phyloP scores from a whole-genome alignment of 2,797 vertebrate species.

The Sciurus carolinensis region DNA sequence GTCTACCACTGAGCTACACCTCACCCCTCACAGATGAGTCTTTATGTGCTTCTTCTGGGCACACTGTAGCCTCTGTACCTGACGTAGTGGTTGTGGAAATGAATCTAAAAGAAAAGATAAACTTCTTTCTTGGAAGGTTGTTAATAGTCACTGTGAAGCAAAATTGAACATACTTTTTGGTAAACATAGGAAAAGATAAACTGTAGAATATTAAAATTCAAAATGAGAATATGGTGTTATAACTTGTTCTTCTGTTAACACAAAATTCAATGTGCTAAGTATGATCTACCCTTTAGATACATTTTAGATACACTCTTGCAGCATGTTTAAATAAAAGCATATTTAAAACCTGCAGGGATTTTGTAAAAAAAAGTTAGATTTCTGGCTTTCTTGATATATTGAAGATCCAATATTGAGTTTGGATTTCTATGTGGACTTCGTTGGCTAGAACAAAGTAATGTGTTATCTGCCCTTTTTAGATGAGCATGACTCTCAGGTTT shows the following conservation, averaged over 20 bases:
- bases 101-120: constrained; percentile 32
- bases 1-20: background rate
- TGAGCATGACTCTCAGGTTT: background rate
- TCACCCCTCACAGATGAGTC: background rate
- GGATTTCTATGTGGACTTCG: background rate
- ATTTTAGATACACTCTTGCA: constrained; percentile 24
- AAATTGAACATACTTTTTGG: background rate
- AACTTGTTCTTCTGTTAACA: constrained; percentile 3
- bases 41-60: background rate
- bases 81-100: constrained; percentile 26
- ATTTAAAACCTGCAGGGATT: constrained; percentile 27
- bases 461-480: background rate
- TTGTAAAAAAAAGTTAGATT: background rate
- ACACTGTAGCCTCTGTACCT: background rate
- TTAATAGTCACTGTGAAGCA: constrained; percentile 30
- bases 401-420: background rate
- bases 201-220: constrained; percentile 1
- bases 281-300: background rate
- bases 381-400: constrained; percentile 48
- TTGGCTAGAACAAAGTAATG: background rate
- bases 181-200: constrained; percentile 47
- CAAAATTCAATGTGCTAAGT: constrained; percentile 15
- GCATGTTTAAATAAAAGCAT: constrained; percentile 61
- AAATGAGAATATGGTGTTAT: background rate
- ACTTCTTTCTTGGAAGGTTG: constrained; percentile 29